These are phyloP conservation scores for Malthinus flaveolus DNA, from an alignment of 2,888 invertebrate genomes.

Conservation along the genomic window DNA sequence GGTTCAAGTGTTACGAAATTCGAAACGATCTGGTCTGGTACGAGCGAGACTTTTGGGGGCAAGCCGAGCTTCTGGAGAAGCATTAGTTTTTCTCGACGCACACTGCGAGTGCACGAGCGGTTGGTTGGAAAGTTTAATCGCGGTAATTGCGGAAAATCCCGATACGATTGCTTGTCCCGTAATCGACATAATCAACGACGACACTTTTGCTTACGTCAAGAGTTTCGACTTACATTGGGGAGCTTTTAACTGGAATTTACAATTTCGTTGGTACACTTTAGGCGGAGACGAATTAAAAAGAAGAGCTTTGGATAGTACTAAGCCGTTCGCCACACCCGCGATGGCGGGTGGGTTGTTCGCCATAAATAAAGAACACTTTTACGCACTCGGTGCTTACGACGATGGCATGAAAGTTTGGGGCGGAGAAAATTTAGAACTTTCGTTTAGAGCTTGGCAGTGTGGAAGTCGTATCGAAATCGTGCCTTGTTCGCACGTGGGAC, in stretches of 20 bases:
- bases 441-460: conserved; percentile 95
- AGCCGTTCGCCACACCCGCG: conserved; percentile 78
- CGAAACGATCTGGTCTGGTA: conserved; percentile 75
- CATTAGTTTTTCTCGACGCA: conserved; percentile 88
- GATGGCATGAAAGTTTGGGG: conserved; percentile 91
- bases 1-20: conserved; percentile 67
- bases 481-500: conserved; percentile 92
- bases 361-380: conserved; percentile 83
- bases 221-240: conserved; percentile 97
- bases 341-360: conserved; percentile 97
- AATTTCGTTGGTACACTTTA: conserved; percentile 82
- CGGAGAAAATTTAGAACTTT: conserved; percentile 96
- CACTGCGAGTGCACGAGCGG: conserved; percentile 89
- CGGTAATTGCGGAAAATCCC: conserved; percentile 61
- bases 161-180: conserved; percentile 78
- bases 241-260: conserved; percentile 97
- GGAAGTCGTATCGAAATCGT: conserved; percentile 89
- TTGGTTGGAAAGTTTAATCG: conserved; percentile 63
- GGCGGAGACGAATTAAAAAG: conserved; percentile 67
- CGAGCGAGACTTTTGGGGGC: conserved; percentile 82
- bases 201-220: conserved; percentile 92
- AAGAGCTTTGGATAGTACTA: conserved; percentile 65
- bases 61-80: conserved; percentile 69
- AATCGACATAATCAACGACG: conserved; percentile 93
- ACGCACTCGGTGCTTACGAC: conserved; percentile 78